phyloP scores from a whole-genome alignment of 30 jellyfish, hydroid and myxozoan genomes.

The Cassiopea andromeda region DNA sequence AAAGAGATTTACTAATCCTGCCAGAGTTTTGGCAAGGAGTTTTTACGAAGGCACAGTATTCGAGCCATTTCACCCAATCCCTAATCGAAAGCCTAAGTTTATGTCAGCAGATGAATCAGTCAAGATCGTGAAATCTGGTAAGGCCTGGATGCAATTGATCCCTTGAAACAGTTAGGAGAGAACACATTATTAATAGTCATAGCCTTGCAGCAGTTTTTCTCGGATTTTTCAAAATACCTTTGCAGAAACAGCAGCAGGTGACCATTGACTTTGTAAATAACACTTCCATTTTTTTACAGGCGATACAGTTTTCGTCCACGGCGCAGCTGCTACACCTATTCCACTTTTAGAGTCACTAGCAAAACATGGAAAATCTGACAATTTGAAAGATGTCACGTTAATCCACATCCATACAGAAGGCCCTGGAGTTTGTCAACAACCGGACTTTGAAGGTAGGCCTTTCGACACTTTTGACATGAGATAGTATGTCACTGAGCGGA shows the following conservation, averaged over 20 bases:
- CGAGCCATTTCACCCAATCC: conserved; percentile 83
- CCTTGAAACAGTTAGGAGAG: too few species aligned
- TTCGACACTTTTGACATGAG: too few species aligned
- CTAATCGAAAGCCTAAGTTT: conserved; percentile 70
- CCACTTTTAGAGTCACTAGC: conserved; percentile 77
- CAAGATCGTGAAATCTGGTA: conserved; percentile 78
- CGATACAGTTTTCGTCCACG: conserved; percentile 75
- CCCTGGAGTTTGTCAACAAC: conserved; percentile 77
- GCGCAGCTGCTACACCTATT: conserved; percentile 88
- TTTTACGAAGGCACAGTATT: conserved; percentile 65
- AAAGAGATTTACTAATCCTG: conserved; percentile 27
- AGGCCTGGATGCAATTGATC: too few species aligned
- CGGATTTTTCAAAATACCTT: too few species aligned
- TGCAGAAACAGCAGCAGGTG: too few species aligned
- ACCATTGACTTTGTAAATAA: too few species aligned
- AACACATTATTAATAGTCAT: too few species aligned
- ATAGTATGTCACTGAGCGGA: too few species aligned
- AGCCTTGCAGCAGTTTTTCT: too few species aligned
- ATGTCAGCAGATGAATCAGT: conserved; percentile 81
- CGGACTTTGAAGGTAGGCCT: conserved; percentile 67
- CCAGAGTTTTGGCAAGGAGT: conserved; percentile 47
- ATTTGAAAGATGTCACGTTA: conserved; percentile 62
- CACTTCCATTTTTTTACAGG: conserved; percentile 26
- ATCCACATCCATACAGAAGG: conserved; percentile 89
- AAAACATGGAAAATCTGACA: conserved; percentile 36